Base-by-base conservation (phyloP, 2,113 vertebrate genomes). In the Paramormyrops kingsleyae region DNA sequence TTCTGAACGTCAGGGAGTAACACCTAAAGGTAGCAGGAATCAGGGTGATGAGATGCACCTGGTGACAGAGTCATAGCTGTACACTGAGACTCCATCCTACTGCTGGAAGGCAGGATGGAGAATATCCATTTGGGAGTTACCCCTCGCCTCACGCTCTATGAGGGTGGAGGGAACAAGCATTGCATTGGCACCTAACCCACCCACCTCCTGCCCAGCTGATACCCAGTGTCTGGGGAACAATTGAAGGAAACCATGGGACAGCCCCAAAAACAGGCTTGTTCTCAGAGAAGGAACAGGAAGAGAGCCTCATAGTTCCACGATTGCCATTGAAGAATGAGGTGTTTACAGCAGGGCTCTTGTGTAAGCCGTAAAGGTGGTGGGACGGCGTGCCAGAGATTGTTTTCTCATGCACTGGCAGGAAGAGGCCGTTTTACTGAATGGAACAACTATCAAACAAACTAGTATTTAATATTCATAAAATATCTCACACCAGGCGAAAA, bases 161-260 rank as follows among this genome's bases (percentile, higher is more conserved):
- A 66, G 42, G 46, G 8, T 19, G 27, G 5, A 49, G n/a, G 66
- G 88, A 83, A 44, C 77, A 50, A 44, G 7, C n/a, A 24, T 59
- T 5, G 27, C 80, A 39, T 35, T 56, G 47, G 74, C 80, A 87
- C 5, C 88, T 47, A 89, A 85, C 90, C 87, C 90, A 91, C 90
- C 91, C 90, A 87, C 90, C 87, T 83, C 86, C 44, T 56, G 77
- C 89, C 53, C 88, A 91, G 85, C 31, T 83, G 50, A 88, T 89
- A 92, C 59, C 88, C 59, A 21, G 31, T 31, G 86, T 66, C 66
- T 56, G 8, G 88, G 86, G 90, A 80, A 92, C 93, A 93, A 93
- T 93, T 84, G 44, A 83, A 92, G 92, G 91, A 93, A 93, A 90
- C 87, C 66, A 49, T 50, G 15, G 39, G 35, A n/a, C n/a, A 27